Evolutionary conservation across 2,797 vertebrate species (phyloP).

Genomic region (Diceros bicornis): DNA sequence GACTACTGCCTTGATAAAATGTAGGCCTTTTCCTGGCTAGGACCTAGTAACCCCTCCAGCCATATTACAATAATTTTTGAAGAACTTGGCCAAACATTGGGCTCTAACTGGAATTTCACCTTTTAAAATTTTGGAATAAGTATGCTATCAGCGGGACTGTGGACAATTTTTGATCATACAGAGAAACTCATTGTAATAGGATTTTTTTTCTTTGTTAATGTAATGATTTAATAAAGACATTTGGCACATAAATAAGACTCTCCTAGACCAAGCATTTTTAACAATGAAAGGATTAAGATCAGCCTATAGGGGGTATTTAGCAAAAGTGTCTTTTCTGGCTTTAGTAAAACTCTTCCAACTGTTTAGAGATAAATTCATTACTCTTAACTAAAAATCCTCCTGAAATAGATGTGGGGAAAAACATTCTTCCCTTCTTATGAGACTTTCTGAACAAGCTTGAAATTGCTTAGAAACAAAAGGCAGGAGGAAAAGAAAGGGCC

Average conservation of each 20-base stretch:
- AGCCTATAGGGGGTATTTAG: conserved; percentile 12
- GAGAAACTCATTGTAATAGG: conserved; percentile 51
- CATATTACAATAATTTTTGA: neutral
- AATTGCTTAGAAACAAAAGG: conserved; percentile 63
- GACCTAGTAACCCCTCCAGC: neutral
- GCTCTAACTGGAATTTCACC: conserved; percentile 51
- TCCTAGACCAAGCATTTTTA: conserved; percentile 41
- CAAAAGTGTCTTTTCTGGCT: conserved; percentile 33
- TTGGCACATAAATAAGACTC: conserved; percentile 49
- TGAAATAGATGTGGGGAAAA: conserved; percentile 39
- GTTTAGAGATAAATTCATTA: conserved; percentile 58
- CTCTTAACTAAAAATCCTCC: conserved; percentile 59
- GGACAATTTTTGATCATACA: conserved; percentile 50
- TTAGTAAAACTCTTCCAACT: conserved; percentile 45
- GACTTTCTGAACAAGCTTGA: conserved; percentile 47
- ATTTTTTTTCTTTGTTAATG: conserved; percentile 54
- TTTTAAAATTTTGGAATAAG: conserved; percentile 45
- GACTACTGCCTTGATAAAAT: neutral
- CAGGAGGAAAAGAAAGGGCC: neutral
- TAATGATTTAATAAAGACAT: conserved; percentile 74
- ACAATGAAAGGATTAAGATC: conserved; percentile 62
- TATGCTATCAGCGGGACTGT: neutral
- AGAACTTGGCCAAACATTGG: neutral
- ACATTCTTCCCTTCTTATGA: neutral
- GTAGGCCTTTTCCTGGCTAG: neutral